phyloP scores from a whole-genome alignment of 2,113 vertebrate species.

The Struthio camelus region DNA sequence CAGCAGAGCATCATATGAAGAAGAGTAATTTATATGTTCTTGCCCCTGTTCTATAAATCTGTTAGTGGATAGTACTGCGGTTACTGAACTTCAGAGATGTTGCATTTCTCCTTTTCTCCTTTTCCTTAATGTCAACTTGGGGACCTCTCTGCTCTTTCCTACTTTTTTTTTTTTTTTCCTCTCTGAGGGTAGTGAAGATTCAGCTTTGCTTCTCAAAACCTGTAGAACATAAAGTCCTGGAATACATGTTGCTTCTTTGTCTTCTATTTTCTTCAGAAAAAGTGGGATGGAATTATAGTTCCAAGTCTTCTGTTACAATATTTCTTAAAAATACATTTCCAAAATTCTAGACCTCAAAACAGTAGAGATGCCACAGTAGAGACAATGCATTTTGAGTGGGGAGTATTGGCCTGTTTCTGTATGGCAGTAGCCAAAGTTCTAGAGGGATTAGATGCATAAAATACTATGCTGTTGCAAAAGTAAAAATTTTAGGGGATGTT shows the following conservation, averaged over 20 bases:
- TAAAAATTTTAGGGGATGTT: background rate
- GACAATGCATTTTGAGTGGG: background rate
- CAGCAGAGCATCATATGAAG: background rate
- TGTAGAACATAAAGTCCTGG: background rate
- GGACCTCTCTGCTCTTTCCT: background rate
- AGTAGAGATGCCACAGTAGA: background rate
- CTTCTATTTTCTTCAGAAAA: background rate
- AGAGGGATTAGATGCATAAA: background rate
- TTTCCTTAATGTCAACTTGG: background rate
- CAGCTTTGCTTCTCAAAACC: background rate
- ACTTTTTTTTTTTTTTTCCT: background rate
- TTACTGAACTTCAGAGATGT: background rate
- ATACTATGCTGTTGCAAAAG: background rate
- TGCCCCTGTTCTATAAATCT: fast-evolving
- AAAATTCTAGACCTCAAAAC: background rate
- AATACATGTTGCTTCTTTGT: background rate
- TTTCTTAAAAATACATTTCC: background rate
- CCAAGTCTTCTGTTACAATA: background rate
- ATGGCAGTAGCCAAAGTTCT: background rate
- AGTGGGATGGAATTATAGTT: background rate
- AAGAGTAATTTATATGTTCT: background rate
- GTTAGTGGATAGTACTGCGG: background rate
- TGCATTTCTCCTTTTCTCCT: background rate
- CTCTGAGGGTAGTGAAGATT: background rate
- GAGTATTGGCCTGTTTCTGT: background rate